Evolutionary conservation across 1,140 invertebrate species (phyloP), one percentile per base, ranked within the genome.

Genomic region (Zaprionus africanus): DNA sequence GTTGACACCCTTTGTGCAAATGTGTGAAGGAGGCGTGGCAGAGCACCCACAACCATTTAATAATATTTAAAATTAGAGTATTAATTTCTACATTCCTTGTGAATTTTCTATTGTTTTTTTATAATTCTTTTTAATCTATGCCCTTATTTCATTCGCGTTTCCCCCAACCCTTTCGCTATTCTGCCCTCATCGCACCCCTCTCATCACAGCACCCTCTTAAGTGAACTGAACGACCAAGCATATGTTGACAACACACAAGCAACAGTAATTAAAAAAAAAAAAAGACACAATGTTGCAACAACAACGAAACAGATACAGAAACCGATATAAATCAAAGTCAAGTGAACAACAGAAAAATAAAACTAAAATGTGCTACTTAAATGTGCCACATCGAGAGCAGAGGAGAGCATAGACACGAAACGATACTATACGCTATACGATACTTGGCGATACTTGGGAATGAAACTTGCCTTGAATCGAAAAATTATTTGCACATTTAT

Each of bases 261-360:
- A 66, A 70, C 19, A 73, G 43, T 43, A 78, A 73, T 51, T 72
- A 79, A 63, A 78, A 41, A 26, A 43, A 51, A 61, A 22, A 66
- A 38, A 1, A 62, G 3, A 46, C 34, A 66, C 65, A 59, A 62
- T 72, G 58, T 61, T 77, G 65, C 58, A 53, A 57, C 46, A 60
- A 31, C 24, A 38, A 22, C 53, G 54, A 57, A 24, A 75, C 63
- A 64, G 51, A 66, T 56, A 72, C 58, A 70, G 65, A 82, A 71
- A 64, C 54, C 61, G 49, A 69, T 58, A 87, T 90, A 87, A 87
- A 87, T 87, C 84, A 86, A 87, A 79, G 82, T 86, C 83, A 86
- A 82, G 62, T 69, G 70, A 66, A 75, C 79, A 79, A 31, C 51
- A 54, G 76, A 74, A 82, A 88, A 83, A 87, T 88, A 76, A 70